Evolutionary conservation across 2,888 invertebrate genomes (phyloP).

Genomic region (Ennomos quercinarius): DNA sequence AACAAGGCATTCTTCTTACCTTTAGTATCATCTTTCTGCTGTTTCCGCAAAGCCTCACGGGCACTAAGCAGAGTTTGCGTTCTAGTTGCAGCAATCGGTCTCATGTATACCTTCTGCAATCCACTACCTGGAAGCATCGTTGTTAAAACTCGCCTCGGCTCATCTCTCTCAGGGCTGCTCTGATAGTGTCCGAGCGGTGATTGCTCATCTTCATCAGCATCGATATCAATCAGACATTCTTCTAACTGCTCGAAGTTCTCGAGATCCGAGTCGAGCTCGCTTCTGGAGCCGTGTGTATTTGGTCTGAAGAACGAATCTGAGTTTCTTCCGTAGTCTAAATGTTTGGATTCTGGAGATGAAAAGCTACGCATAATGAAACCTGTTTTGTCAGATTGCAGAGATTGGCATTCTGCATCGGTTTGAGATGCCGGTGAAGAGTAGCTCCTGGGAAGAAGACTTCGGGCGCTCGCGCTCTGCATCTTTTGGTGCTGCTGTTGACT

Average conservation of each 20-base stretch:
- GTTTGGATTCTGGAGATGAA: conserved; percentile 74
- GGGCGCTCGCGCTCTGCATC: conserved; percentile 55
- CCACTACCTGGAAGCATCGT: conserved; percentile 76
- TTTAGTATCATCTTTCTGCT: conserved; percentile 61
- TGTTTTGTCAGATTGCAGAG: conserved; percentile 49
- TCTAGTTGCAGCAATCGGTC: conserved; percentile 63
- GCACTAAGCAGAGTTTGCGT: conserved; percentile 60
- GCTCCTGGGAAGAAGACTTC: conserved; percentile 72
- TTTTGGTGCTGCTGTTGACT: conserved; percentile 72
- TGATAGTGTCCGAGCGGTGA: conserved; percentile 57
- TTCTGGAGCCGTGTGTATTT: conserved; percentile 67
- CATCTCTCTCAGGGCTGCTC: conserved; percentile 66
- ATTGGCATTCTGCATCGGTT: conserved; percentile 54
- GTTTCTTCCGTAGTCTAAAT: conserved; percentile 63
- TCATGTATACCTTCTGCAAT: conserved; percentile 69
- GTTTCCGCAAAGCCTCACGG: conserved; percentile 61
- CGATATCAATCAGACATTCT: conserved; percentile 76
- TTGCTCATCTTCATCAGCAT: conserved; percentile 70
- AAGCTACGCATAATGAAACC: conserved; percentile 72
- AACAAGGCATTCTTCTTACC: conserved; percentile 46
- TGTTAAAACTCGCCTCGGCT: conserved; percentile 71
- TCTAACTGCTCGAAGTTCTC: conserved; percentile 78
- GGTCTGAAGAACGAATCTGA: conserved; percentile 71
- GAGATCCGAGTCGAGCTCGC: conserved; percentile 74
- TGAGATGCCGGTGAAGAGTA: conserved; percentile 73